Evolutionary conservation across 2,888 invertebrate genomes (phyloP).

Genomic region (Cryptus viduatorius): DNA sequence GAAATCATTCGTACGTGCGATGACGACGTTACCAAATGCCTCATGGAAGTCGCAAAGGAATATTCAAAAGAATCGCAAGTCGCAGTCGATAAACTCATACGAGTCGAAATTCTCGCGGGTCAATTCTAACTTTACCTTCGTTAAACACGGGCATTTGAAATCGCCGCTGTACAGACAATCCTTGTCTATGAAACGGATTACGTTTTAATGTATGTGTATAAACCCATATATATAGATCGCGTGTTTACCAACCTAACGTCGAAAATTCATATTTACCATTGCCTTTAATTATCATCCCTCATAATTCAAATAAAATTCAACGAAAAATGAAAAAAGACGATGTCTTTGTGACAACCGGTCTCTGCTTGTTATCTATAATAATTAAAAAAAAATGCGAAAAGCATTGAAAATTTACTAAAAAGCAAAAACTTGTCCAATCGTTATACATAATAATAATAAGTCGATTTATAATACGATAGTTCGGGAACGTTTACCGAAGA

Average conservation of each 20-base stretch:
- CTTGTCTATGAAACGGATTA: not conserved
- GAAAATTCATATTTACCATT: conserved; percentile 1
- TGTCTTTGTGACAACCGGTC: not conserved
- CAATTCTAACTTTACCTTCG: not conserved
- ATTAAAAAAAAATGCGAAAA: not conserved
- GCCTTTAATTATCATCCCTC: not conserved
- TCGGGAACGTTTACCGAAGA: not conserved
- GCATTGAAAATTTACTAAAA: not conserved
- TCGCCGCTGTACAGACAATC: conserved; percentile 8
- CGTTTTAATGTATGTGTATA: not conserved
- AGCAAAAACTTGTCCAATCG: not conserved
- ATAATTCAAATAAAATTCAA: not conserved
- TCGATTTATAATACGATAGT: not conserved
- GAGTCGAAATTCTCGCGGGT: conserved; percentile 43
- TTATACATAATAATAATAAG: not conserved
- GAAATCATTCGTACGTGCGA: conserved; percentile 69
- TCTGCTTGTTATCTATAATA: not conserved
- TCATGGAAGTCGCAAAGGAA: conserved; percentile 60
- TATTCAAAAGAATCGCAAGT: conserved; percentile 62
- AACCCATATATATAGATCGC: not conserved
- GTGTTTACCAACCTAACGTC: conserved; percentile 36
- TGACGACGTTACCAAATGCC: conserved; percentile 45
- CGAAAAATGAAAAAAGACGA: not conserved
- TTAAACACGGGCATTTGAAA: conserved; percentile 1
- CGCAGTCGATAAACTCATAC: conserved; percentile 64